Conservation (phyloP, 2,888 invertebrate genomes). For the Callosobruchus maculatus region DNA sequence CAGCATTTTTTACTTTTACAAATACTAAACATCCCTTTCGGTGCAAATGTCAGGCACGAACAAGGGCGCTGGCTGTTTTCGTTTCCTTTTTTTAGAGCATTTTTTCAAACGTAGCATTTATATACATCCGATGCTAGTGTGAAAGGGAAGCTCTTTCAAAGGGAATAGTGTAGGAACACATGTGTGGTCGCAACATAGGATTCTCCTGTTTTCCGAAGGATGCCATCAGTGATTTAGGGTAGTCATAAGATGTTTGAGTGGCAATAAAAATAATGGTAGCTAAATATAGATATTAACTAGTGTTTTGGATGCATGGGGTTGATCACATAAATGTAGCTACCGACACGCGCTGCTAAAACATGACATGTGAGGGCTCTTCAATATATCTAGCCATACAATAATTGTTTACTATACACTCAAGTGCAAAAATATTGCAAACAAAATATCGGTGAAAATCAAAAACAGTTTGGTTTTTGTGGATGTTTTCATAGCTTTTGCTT, state of each 20-base stretch:
- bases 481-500: too few species aligned
- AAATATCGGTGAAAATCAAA: too few species aligned
- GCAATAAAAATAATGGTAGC: not conserved
- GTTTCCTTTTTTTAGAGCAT: conserved; percentile 29
- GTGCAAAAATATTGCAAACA: too few species aligned
- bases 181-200: not conserved
- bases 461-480: too few species aligned
- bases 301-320: not conserved
- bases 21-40: conserved; percentile 6
- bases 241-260: not conserved
- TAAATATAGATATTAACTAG: not conserved
- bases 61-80: conserved; percentile 23
- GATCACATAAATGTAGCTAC: not conserved
- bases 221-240: not conserved
- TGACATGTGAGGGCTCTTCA: not conserved
- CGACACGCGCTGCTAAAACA: not conserved
- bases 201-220: not conserved
- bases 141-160: not conserved
- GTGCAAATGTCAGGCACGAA: conserved; percentile 25
- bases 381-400: too few species aligned
- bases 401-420: too few species aligned
- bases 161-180: not conserved
- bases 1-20: not conserved
- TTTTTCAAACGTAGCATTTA: conserved; percentile 19
- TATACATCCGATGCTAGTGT: not conserved